Evolutionary conservation across 2,888 invertebrate species (phyloP).

Genomic region (Spodoptera littoralis): DNA sequence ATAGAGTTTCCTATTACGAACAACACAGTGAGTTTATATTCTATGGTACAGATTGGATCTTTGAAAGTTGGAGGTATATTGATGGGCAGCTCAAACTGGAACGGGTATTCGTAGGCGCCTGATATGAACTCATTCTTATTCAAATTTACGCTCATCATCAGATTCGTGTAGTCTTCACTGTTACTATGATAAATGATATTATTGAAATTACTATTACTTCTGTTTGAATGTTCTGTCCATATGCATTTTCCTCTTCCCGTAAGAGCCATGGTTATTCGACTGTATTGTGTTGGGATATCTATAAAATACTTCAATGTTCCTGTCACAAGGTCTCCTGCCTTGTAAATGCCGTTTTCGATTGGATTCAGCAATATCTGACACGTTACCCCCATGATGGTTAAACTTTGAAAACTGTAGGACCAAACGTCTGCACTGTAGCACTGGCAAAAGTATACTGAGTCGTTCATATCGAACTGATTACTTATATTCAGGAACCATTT

Average conservation of each 20-base stretch:
- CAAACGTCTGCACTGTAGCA: too few species aligned
- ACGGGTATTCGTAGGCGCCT: slow-evolving; percentile 6
- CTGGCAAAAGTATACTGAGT: too few species aligned
- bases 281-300: slow-evolving; percentile 46
- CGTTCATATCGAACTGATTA: too few species aligned
- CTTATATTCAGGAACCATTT: too few species aligned
- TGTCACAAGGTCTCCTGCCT: slow-evolving; percentile 44
- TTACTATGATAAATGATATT: slow-evolving; percentile 3
- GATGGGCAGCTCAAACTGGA: slow-evolving; percentile 25
- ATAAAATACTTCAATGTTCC: slow-evolving; percentile 51
- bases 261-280: slow-evolving; percentile 44
- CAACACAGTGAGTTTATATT: slow-evolving; percentile 16
- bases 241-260: slow-evolving; percentile 42
- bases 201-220: slow-evolving; percentile 2
- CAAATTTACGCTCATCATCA: slow-evolving; percentile 33
- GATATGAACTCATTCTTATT: not conserved
- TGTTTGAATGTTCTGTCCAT: slow-evolving; percentile 14
- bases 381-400: not conserved
- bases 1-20: slow-evolving; percentile 2
- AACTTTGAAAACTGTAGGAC: too few species aligned
- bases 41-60: slow-evolving; percentile 17
- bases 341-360: slow-evolving; percentile 25
- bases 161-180: slow-evolving; percentile 42
- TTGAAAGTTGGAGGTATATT: slow-evolving; percentile 21
- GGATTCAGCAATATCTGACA: not conserved